A percentile compares a stretch with the other conserved stretches of the same genome.
These are phyloP conservation scores for Merodon equestris DNA, from an alignment of 2,888 invertebrate species.

Conservation along the genomic window DNA sequence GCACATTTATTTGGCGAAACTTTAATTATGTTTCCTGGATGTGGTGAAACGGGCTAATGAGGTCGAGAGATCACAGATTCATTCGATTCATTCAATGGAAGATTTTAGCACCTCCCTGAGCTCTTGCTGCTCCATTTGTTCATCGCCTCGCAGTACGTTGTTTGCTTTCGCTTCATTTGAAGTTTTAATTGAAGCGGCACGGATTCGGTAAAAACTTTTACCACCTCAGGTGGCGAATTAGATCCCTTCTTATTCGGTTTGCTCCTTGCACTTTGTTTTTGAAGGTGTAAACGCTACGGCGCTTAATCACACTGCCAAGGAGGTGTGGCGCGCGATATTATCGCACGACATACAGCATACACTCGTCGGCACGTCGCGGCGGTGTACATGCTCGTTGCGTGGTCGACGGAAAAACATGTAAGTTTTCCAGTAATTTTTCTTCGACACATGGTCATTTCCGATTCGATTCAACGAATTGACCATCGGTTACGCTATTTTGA, in stretches of 20 bases:
- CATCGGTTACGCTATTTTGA: slow-evolving; percentile 24
- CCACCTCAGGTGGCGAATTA: slow-evolving; percentile 57
- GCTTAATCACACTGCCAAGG: slow-evolving; percentile 46
- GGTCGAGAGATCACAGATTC: slow-evolving; percentile 66
- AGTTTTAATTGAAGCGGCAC: slow-evolving; percentile 51
- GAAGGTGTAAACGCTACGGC: slow-evolving; percentile 45
- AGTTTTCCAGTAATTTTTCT: slow-evolving; percentile 20
- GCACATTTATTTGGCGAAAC: slow-evolving; percentile 65
- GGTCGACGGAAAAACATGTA: slow-evolving; percentile 16
- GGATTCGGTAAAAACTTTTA: slow-evolving; percentile 51
- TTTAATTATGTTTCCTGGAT: slow-evolving; percentile 68
- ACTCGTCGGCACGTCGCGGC: not conserved
- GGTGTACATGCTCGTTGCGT: slow-evolving; percentile 29
- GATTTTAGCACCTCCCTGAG: slow-evolving; percentile 57
- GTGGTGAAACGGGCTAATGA: slow-evolving; percentile 65
- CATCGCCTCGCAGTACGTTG: not conserved
- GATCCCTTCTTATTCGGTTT: slow-evolving; percentile 41
- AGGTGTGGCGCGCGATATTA: slow-evolving; percentile 57
- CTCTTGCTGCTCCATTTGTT: slow-evolving; percentile 30
- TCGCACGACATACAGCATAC: slow-evolving; percentile 41
- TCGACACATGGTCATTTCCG: slow-evolving; percentile 49
- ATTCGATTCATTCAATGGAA: slow-evolving; percentile 48
- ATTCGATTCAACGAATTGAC: slow-evolving; percentile 41
- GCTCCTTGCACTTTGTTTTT: not conserved
- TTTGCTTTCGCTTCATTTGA: slow-evolving; percentile 55